Conservation (phyloP, 1,140 invertebrate species). For the Stenopsyche tienmushanensis region DNA sequence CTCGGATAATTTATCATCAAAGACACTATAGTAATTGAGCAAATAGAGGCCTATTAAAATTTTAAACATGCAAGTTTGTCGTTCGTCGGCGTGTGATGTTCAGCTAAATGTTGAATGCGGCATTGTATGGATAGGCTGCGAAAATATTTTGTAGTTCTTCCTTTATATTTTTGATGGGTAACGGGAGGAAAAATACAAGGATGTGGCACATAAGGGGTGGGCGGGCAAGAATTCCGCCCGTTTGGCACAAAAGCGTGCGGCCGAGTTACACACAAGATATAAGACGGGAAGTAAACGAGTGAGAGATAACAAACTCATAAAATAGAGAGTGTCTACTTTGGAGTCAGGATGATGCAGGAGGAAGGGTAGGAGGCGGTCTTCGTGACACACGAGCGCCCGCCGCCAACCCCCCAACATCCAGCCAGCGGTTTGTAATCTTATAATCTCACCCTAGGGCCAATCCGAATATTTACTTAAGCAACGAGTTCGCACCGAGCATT, state of each 20-base stretch:
- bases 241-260: neutral
- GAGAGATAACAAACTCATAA: slow-evolving; percentile 31
- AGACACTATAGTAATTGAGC: too few species aligned
- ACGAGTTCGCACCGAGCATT: slow-evolving; percentile 11
- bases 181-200: too few species aligned
- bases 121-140: too few species aligned
- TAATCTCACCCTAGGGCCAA: slow-evolving; percentile 17
- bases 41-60: too few species aligned
- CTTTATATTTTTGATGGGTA: too few species aligned
- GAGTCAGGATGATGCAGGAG: neutral
- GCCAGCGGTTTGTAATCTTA: slow-evolving; percentile 21
- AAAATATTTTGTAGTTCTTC: too few species aligned
- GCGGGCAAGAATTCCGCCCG: neutral
- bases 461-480: slow-evolving; percentile 14
- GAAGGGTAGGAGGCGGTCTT: too few species aligned
- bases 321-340: slow-evolving; percentile 13
- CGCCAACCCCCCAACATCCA: neutral
- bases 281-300: slow-evolving; percentile 12
- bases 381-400: neutral
- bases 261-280: neutral
- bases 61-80: too few species aligned
- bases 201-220: too few species aligned
- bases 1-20: too few species aligned
- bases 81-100: too few species aligned
- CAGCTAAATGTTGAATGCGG: too few species aligned